A percentile compares a stretch with the other conserved stretches of the same genome.
phyloP scores from a whole-genome alignment of 2,797 vertebrate genomes.

The Chiloscyllium punctatum region DNA sequence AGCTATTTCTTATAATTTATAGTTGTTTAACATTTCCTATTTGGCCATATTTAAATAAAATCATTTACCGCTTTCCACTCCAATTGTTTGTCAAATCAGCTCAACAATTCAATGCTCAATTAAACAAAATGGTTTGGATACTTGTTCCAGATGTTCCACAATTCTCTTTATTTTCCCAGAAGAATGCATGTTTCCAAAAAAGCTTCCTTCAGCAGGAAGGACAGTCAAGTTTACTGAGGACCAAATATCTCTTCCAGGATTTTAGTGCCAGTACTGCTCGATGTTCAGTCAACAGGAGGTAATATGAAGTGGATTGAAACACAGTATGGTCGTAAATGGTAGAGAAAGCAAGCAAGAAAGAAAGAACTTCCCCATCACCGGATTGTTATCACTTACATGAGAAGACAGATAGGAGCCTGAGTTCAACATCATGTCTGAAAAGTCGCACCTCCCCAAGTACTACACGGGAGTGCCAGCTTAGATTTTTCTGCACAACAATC shows the following conservation, averaged over 20 bases:
- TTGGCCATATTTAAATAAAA: background rate
- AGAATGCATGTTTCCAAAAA: background rate
- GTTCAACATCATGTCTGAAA: too few relatives aligned
- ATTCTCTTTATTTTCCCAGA: background rate
- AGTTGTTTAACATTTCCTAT: background rate
- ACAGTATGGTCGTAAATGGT: background rate
- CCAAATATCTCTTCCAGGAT: background rate
- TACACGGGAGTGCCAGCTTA: too few relatives aligned
- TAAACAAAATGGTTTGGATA: background rate
- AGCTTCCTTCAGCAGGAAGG: background rate
- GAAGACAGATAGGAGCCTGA: too few relatives aligned
- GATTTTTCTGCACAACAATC: too few relatives aligned
- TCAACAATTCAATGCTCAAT: background rate
- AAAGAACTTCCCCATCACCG: too few relatives aligned
- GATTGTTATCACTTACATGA: too few relatives aligned
- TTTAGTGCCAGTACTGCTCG: background rate
- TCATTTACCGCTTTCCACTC: background rate
- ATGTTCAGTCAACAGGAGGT: background rate
- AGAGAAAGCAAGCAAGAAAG: background rate
- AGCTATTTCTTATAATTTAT: background rate
- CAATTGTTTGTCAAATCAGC: constrained; percentile 22
- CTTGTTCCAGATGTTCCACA: background rate
- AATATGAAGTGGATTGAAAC: background rate
- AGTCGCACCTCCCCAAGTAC: too few relatives aligned
- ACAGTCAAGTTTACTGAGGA: background rate